Evolutionary conservation across 2,797 vertebrate genomes (phyloP).

Genomic region (Sardinella longiceps): DNA sequence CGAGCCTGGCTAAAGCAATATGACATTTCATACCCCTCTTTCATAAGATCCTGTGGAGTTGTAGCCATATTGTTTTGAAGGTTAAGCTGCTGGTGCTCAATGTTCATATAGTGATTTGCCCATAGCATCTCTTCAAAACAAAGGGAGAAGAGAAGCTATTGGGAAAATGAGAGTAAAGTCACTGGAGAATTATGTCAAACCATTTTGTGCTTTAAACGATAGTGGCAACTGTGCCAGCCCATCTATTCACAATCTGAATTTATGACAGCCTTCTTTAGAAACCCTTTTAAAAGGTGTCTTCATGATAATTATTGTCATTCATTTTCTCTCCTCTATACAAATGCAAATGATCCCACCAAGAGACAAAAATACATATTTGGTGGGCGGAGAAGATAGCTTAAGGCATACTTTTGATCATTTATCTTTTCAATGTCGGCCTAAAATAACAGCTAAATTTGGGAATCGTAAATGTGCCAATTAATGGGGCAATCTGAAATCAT

Average conservation of each 20-base stretch:
- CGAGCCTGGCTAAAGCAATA: not conserved
- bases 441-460: constrained; percentile 43
- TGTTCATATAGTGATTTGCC: not conserved
- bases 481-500: constrained; percentile 46
- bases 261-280: constrained; percentile 23
- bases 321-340: constrained; percentile 48
- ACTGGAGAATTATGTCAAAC: not conserved
- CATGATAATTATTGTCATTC: constrained; percentile 41
- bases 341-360: constrained; percentile 48
- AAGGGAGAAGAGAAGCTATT: not conserved
- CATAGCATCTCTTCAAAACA: constrained; percentile 9
- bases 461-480: constrained; percentile 49
- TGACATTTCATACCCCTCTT: not conserved
- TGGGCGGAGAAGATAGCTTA: constrained; percentile 50
- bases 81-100: not conserved
- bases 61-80: not conserved
- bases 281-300: constrained; percentile 19
- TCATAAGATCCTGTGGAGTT: constrained; percentile 11
- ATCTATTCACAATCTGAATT: constrained; percentile 4
- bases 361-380: constrained; percentile 53
- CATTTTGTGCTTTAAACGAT: constrained; percentile 2
- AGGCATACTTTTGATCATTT: constrained; percentile 47
- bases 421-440: constrained; percentile 47
- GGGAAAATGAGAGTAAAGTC: not conserved
- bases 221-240: constrained; percentile 21